Evolutionary conservation across 2,888 invertebrate species (phyloP), one percentile per base, ranked within the genome.

Genomic region (Geotrupes spiniger): DNA sequence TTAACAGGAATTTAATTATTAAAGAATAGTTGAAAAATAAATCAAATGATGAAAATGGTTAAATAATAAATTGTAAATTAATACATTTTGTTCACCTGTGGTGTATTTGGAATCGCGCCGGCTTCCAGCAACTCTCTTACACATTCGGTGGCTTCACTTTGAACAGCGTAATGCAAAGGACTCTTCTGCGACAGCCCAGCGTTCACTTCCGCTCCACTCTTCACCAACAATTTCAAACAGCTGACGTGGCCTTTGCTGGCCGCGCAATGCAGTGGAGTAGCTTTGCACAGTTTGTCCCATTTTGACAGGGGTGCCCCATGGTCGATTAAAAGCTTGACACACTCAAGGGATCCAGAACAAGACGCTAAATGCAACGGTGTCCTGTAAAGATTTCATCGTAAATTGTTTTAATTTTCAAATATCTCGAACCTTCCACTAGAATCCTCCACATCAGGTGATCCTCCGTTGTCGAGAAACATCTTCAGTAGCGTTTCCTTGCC

Each of bases 81-180:
- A n/a, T n/a, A n/a, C n/a, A n/a, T n/a, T n/a, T n/a, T n/a, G n/a
- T 31, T 44, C 65, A 85, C 86, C 78, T 91, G 90, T 16, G 86
- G 85, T 46, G 88, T 88, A 65, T 92, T 90, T 15, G 92, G 86
- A 64, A 82, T 83, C 2, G 92, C 92, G 38, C 90, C 89, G 54
- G 84, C 82, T 58, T 84, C 80, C 42, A 92, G 70, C 53, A 94
- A 75, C 55, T 80, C 78, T 63, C 80, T 78, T 1, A 88, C 88
- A 61, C 90, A 90, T 54, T 87, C 85, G 45, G 80, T 75, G 8
- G 85, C 83, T 63, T 85, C 81, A 63, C 85, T 88, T 57, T 88
- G 80, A 42, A 91, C 89, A 1, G 93, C 93, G 68, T 87, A 90
- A 68, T 92, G 90, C 52, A 94, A 73, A 0, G 93, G 87, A 29